Base-by-base conservation (phyloP, 37 sponge, comb jelly and placozoan species). In the Cladorhizidae sp. region DNA sequence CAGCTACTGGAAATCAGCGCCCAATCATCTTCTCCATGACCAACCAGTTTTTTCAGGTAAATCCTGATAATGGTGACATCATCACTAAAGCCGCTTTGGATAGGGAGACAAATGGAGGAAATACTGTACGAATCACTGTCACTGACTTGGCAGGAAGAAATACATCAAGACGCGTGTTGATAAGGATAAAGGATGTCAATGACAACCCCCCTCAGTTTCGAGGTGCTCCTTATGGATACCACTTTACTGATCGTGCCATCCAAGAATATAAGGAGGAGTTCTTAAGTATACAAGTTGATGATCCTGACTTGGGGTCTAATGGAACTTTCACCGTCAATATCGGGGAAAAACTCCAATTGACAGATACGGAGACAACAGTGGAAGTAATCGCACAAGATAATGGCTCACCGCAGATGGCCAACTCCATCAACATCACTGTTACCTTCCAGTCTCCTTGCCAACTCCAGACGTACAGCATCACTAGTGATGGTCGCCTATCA, bases 121-220 rank as follows among this genome's bases (percentile, higher is more conserved):
- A 81, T 51, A 39, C 36, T 25, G 49, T 92, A 9, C 71, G 50
- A 21, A 56, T 91, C 2, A 35, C 23, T 33, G 92, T 81, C 6
- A 57, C 78, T 17, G 87, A 88, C 42, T 15, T 41, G 0, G 76
- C 56, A 7, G 80, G 75, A 0, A 35, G 49, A 36, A 67, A 3
- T 45, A 29, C 33, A 18, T 12, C 36, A 9, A 45, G 36, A 49
- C 12, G 0, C 3, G 75, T 83, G 41, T 1, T 11, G 61, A 54
- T 86, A 59, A 59, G 54, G 41, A 36, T 95, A 6, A 31, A 28
- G 31, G 95, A 95, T 63, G 78, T 82, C 26, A 92, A 95, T 65
- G 95, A 95, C 37, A 88, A 91, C 49, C 45, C 70, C 22, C 95
- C 95, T 11, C 51, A 72, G 11, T 91, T 94, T 40, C 29, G 0